Base-by-base conservation (phyloP, 37 sponge, comb jelly and placozoan genomes). In the Halisarca cf. caerulea region DNA sequence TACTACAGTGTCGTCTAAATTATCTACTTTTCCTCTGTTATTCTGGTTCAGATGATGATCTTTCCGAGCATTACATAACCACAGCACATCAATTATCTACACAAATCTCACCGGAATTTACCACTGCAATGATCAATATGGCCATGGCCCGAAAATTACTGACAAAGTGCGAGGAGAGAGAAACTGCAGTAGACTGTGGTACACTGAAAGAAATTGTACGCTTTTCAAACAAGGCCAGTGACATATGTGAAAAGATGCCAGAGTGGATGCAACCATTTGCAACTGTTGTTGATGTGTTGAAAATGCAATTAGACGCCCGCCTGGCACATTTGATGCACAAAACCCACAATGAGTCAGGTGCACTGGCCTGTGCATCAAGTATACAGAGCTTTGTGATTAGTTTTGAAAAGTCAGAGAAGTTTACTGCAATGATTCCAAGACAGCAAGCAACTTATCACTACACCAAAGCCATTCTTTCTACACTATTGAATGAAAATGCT, bases 221-320 rank as follows among this genome's bases (percentile, higher is more conserved):
- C 2, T 39, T 74, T 74, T 74, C 77, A 15, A 1, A 43, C 44
- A 74, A 40, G 15, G 77, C 77, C 1, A 21, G 44, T 36, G 77
- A 74, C 2, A 74, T 74, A 41, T n/a, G 77, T 23, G 11, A n/a
- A 25, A 6, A 2, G 17, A 32, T 74, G 32, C 44, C 77, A 44
- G 45, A 40, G 2, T 74, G 77, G 77, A 74, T 74, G 77, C 25
- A 74, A 40, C 77, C 77, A 18, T 74, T 74, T 24, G 21, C 77
- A 39, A 41, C 21, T 39, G 77, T 74, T 11, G 11, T 74, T n/a
- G 41, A 1, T 7, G 2, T 74, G 25, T n/a, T 43, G 2, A 74
- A 74, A 40, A n/a, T 74, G 45, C 42, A 74, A 74, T 25, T 74
- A n/a, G 77, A 74, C 41, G 45, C 25, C 18, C n/a, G 45, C n/a